Conservation (phyloP, 2,888 invertebrate genomes). For the Agrotis puta region DNA sequence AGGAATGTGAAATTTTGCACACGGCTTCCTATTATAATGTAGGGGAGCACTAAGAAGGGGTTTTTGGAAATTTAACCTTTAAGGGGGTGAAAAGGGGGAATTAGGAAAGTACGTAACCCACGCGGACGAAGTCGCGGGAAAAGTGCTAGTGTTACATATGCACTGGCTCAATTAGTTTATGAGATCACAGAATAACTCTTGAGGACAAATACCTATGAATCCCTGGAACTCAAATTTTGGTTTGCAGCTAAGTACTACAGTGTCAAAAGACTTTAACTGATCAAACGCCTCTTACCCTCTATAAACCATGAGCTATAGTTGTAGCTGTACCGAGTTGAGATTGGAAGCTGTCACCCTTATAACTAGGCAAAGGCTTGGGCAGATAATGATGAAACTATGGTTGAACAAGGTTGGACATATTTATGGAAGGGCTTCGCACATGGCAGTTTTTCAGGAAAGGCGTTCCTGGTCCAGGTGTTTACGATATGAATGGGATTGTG, state of each 20-base stretch:
- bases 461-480: not conserved
- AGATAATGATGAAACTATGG: no score
- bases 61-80: no score
- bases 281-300: not conserved
- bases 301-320: not conserved
- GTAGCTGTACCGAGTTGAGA: no score
- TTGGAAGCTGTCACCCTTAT: no score
- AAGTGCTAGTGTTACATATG: not conserved
- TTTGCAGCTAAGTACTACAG: not conserved
- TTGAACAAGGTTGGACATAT: not conserved
- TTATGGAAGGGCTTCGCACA: not conserved
- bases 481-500: not conserved
- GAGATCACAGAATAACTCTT: not conserved
- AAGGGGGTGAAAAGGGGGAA: no score
- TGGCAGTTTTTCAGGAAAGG: not conserved
- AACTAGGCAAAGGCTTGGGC: no score
- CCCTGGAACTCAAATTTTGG: not conserved
- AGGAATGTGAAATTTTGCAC: no score
- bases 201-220: not conserved
- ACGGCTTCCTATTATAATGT: no score
- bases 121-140: no score
- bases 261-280: not conserved
- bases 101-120: no score
- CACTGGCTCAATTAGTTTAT: not conserved
- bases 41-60: no score